These are phyloP conservation scores for Trichechus manatus DNA, from an alignment of 2,113 vertebrate genomes.

Conservation along the genomic window DNA sequence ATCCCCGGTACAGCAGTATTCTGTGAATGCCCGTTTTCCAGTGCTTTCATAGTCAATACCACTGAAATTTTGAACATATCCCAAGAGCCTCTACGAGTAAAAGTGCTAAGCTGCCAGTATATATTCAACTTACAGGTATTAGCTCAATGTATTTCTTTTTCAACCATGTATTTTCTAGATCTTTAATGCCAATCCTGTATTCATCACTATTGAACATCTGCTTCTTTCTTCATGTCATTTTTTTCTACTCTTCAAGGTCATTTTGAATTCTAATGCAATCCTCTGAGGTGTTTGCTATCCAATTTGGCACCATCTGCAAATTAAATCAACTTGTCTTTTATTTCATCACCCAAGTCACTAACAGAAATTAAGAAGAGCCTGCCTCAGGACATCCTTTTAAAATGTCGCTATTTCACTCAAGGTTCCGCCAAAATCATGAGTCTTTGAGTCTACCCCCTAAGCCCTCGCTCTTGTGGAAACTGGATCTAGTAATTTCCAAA, in stretches of 20 bases:
- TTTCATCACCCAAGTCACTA: slow-evolving; percentile 62
- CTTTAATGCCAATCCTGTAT: background rate
- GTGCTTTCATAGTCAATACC: background rate
- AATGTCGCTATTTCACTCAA: slow-evolving; percentile 40
- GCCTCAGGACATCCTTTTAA: slow-evolving; percentile 20
- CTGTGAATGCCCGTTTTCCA: background rate
- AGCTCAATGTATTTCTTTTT: background rate
- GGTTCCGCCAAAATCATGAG: background rate
- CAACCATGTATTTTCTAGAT: background rate
- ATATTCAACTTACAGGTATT: background rate
- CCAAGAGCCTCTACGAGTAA: slow-evolving; percentile 15
- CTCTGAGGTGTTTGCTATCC: slow-evolving; percentile 43
- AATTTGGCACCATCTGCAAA: slow-evolving; percentile 67
- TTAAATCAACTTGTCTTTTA: slow-evolving; percentile 69
- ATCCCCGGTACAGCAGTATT: background rate
- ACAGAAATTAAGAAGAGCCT: slow-evolving; percentile 52
- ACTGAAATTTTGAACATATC: background rate
- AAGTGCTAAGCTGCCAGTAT: slow-evolving; percentile 11
- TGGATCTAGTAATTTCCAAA: slow-evolving; percentile 16
- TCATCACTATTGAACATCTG: slow-evolving; percentile 37
- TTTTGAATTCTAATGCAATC: slow-evolving; percentile 67
- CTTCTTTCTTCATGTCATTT: slow-evolving; percentile 37
- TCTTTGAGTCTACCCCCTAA: background rate
- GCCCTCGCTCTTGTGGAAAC: background rate
- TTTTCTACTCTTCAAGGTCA: slow-evolving; percentile 47